phyloP scores from a whole-genome alignment of 1,140 invertebrate genomes.

The Conus betulinus region DNA sequence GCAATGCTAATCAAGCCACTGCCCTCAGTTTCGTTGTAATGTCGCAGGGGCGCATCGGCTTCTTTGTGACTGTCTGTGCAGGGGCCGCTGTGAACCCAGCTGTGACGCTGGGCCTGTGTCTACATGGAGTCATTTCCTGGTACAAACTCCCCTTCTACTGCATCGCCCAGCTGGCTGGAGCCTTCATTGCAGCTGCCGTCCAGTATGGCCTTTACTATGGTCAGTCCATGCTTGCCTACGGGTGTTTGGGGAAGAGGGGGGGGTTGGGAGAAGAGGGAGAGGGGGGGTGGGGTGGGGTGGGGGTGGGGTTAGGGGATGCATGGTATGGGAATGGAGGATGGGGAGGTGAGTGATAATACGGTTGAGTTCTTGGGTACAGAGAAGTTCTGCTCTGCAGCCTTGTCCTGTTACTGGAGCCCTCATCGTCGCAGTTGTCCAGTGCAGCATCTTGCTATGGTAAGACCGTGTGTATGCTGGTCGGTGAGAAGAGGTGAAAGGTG shows the following conservation, averaged over 20 bases:
- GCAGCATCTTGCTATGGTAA: too few species aligned
- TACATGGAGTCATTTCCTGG: conserved; percentile 74
- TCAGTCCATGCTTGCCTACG: conserved; percentile 49
- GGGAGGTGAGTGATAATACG: too few species aligned
- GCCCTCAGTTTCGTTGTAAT: background rate
- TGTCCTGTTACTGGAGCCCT: too few species aligned
- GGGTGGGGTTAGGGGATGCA: background rate
- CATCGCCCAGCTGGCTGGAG: conserved; percentile 78
- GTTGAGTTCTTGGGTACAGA: too few species aligned
- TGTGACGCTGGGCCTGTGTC: conserved; percentile 77
- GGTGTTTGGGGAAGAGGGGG: background rate
- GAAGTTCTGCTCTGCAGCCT: too few species aligned
- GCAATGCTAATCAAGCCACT: too few species aligned
- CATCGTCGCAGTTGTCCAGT: too few species aligned
- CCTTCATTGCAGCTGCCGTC: conserved; percentile 77
- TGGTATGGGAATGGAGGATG: background rate
- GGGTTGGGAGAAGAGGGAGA: background rate
- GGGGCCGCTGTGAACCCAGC: conserved; percentile 80
- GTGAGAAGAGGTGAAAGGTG: too few species aligned
- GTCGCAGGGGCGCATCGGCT: background rate
- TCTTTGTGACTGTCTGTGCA: conserved; percentile 41
- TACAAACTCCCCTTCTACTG: conserved; percentile 76
- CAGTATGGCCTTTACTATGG: conserved; percentile 78
- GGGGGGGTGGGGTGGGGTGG: background rate
- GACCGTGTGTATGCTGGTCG: too few species aligned